These are phyloP conservation scores for fruit fly (Drosophila melanogaster) DNA, from an alignment of 1,140 invertebrate genomes.

Conservation along the genomic window Release_6_plus_ISO1_MT NT_033777.3:11607001-11607500, in stretches of 20 bases:
- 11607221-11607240: slow-evolving; percentile 48
- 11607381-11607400: slow-evolving; percentile 52
- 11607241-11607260: slow-evolving; percentile 39
- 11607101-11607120: neutral
- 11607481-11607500: slow-evolving; percentile 20
- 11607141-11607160: slow-evolving; percentile 42
- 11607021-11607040: slow-evolving; percentile 54
- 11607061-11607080: neutral
- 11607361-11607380: slow-evolving; percentile 55
- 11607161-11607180: slow-evolving; percentile 12
- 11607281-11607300: too few species aligned
- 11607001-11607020: slow-evolving; percentile 7
- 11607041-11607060: slow-evolving; percentile 44
- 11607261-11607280: slow-evolving; percentile 46
- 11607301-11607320: slow-evolving; percentile 26
- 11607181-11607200: slow-evolving; percentile 20
- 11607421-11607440: slow-evolving; percentile 41
- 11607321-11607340: slow-evolving; percentile 1
- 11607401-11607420: slow-evolving; percentile 34
- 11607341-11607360: slow-evolving; percentile 37
- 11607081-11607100: slow-evolving; percentile 17
- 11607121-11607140: slow-evolving; percentile 9
- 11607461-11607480: slow-evolving; percentile 27
- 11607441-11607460: neutral
- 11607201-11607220: slow-evolving; percentile 22